Percentiles rank a stretch among this genome's conserved stretches.
These are phyloP conservation scores for Gallinago jamesoni DNA, from an alignment of 2,113 vertebrate species.

Conservation along the genomic window DNA sequence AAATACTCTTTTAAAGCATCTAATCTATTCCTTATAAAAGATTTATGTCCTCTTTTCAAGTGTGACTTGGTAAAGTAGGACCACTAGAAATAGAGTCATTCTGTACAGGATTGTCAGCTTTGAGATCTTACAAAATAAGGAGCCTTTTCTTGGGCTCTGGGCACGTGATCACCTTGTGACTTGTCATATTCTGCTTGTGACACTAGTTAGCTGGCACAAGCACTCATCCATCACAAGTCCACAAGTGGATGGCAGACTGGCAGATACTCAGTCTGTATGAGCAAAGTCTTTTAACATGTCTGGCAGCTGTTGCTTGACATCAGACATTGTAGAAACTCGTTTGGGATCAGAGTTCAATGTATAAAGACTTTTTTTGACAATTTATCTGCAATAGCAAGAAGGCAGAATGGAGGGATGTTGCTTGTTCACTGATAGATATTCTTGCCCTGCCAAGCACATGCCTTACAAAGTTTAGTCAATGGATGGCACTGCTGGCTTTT, in stretches of 20 bases:
- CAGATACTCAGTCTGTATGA: background rate
- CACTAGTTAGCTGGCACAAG: background rate
- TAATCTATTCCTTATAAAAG: background rate
- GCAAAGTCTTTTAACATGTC: rapidly evolving
- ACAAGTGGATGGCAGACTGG: too few relatives aligned
- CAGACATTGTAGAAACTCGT: background rate
- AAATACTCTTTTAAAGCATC: background rate
- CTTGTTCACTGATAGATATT: background rate
- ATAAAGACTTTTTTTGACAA: background rate
- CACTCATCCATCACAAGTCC: background rate
- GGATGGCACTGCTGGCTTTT: slow-evolving; percentile 61
- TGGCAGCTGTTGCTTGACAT: background rate
- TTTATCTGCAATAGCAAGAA: background rate
- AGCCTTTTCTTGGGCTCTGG: background rate
- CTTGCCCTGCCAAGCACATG: background rate
- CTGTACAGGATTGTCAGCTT: background rate
- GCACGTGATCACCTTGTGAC: background rate
- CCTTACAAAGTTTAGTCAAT: slow-evolving; percentile 34
- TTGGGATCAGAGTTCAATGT: rapidly evolving
- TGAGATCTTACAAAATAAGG: background rate
- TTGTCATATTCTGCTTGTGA: background rate
- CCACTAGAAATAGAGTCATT: background rate
- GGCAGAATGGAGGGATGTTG: background rate
- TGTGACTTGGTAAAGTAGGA: background rate
- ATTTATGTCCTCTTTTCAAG: background rate